Base-by-base conservation (phyloP, 2,797 vertebrate species). In the Poeciliopsis infans region DNA sequence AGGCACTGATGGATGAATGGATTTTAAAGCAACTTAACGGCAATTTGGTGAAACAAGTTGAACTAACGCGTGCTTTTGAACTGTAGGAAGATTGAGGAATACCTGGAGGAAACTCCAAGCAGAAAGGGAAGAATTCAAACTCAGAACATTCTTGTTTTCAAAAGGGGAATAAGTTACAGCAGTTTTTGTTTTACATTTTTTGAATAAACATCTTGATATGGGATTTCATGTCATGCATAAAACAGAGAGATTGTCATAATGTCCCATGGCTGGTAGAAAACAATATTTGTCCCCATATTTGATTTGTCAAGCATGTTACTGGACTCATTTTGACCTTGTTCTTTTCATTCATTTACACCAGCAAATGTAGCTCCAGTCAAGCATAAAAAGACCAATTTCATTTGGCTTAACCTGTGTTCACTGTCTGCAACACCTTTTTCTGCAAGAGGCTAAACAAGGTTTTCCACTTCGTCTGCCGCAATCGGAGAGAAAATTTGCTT, bases 301-400 rank as follows among this genome's bases (percentile, higher is more conserved):
- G n/a, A 47, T 28, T 13, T 39, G 71, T 23, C 39, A 45, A 59
- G 59, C 12, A 47, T 39, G 28, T 70, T 55, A 23, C 18, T 45
- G 25, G 46, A 69, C 7, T 55, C 49, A 69, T 69, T 69, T 45
- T 36, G 13, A 28, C 51, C 43, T 53, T n/a, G 39, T 47, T 31
- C 16, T 13, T 51, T 41, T 41, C 51, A 51, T 79, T 15, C 25
- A 64, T 45, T 64, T 72, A 36, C 28, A 78, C 18, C 45, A 72
- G 71, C 31, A 33, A 73, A 45, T n/a, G 8, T 28, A 36, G 55
- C n/a, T 64, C 4, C 55, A 28, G 10, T 73, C 31, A 72, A 78
- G 69, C 71, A 47, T 36, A 78, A 70, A 47, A 39, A 64, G n/a
- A 70, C 12, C 25, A 45, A n/a, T 47, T 78, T 25, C 25, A 23